These are phyloP conservation scores for Bombus waltoni DNA, from an alignment of 1,140 invertebrate genomes.

Conservation along the genomic window DNA sequence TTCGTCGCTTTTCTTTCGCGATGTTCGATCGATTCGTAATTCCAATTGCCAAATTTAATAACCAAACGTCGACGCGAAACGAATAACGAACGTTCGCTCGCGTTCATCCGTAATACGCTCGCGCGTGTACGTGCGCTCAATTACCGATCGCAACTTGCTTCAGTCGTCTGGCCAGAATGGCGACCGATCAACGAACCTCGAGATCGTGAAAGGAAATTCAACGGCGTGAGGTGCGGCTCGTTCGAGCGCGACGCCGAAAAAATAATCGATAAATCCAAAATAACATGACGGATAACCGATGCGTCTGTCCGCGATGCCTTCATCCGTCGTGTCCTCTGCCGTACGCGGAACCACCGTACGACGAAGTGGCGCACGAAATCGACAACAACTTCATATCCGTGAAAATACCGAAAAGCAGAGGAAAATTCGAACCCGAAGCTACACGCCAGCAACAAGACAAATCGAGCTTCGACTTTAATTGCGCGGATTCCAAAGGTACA, in stretches of 20 bases:
- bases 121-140: neutral
- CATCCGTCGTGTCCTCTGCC: slow-evolving; percentile 20
- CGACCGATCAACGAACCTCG: neutral
- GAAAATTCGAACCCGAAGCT: neutral
- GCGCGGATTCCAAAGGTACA: slow-evolving; percentile 61
- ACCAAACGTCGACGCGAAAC: too few species aligned
- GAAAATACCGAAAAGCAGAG: slow-evolving; percentile 65
- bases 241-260: too few species aligned
- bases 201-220: neutral
- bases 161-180: slow-evolving; percentile 11
- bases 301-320: slow-evolving; percentile 19
- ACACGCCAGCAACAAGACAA: neutral
- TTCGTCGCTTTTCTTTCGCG: neutral
- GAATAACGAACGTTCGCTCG: too few species aligned
- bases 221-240: too few species aligned
- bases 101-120: too few species aligned
- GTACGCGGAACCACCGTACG: slow-evolving; percentile 43
- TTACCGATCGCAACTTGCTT: neutral
- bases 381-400: slow-evolving; percentile 67
- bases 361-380: slow-evolving; percentile 66
- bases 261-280: neutral
- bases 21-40: neutral
- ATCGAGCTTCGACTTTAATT: slow-evolving; percentile 46
- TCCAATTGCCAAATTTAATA: too few species aligned
- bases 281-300: slow-evolving; percentile 27